A percentile compares a stretch with the other conserved stretches of the same genome.
These are phyloP conservation scores for Cavia porcellus DNA, from an alignment of 2,113 vertebrate species.

Conservation along the genomic window DNA sequence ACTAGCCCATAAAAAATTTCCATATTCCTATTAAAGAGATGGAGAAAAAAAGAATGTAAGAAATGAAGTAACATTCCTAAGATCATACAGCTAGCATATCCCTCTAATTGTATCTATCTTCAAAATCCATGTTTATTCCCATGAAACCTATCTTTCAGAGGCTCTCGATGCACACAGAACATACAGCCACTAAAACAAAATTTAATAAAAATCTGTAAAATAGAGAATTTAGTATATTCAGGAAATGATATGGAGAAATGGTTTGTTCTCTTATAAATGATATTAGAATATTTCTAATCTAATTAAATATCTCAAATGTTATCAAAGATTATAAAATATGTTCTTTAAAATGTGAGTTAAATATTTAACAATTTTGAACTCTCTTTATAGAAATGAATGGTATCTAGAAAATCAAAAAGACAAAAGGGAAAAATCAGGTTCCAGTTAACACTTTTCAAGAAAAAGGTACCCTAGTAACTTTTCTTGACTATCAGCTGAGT, in stretches of 20 bases:
- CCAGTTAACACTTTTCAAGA: background rate
- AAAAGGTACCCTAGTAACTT: background rate
- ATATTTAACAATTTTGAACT: background rate
- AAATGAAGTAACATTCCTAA: background rate
- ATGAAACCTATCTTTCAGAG: background rate
- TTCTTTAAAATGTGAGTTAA: constrained; percentile 16
- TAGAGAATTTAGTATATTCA: background rate
- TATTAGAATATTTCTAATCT: background rate
- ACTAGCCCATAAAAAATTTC: background rate
- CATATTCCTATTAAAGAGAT: background rate
- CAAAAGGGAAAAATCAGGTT: background rate
- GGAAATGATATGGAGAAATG: background rate
- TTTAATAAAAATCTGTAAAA: constrained; percentile 9
- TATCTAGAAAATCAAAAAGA: background rate
- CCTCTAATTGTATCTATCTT: background rate
- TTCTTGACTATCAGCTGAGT: background rate
- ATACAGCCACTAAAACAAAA: background rate
- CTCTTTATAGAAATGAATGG: background rate
- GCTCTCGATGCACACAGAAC: background rate
- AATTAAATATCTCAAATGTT: constrained; percentile 20
- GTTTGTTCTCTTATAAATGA: background rate
- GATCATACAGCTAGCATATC: background rate
- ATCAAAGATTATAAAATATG: constrained; percentile 16
- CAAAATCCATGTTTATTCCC: background rate
- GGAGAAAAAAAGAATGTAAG: background rate